Conservation (phyloP, 2,113 vertebrate genomes). For the Tenrec ecaudatus region DNA sequence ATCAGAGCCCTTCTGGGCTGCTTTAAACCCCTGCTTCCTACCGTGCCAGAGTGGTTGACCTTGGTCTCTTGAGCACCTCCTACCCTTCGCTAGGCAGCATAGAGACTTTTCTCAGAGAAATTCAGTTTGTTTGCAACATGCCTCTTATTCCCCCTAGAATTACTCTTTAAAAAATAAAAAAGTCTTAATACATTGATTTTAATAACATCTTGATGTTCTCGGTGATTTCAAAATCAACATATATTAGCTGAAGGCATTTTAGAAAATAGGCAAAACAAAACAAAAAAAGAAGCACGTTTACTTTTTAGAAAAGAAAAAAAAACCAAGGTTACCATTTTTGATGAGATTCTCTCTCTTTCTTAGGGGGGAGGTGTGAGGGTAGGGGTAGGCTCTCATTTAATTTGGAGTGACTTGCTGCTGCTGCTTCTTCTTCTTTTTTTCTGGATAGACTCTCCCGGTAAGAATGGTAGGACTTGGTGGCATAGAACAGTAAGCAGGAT, state of each 20-base stretch:
- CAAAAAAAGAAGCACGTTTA: background rate
- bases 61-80: background rate
- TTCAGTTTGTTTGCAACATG: background rate
- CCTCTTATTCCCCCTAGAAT: background rate
- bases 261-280: background rate
- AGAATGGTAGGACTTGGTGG: background rate
- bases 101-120: background rate
- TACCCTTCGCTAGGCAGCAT: background rate
- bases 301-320: background rate
- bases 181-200: background rate
- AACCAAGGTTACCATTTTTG: background rate
- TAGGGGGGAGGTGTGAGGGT: background rate
- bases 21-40: background rate
- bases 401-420: background rate
- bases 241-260: constrained; percentile 35
- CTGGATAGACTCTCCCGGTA: background rate
- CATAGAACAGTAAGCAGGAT: background rate
- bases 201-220: constrained; percentile 9
- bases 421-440: background rate
- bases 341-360: background rate
- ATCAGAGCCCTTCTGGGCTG: background rate
- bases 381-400: background rate
- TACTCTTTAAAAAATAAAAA: background rate
- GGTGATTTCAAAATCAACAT: constrained; percentile 32
- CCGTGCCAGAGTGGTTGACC: accelerated